These are phyloP conservation scores for Patella pellucida DNA, from an alignment of 2,888 invertebrate species.

Conservation along the genomic window DNA sequence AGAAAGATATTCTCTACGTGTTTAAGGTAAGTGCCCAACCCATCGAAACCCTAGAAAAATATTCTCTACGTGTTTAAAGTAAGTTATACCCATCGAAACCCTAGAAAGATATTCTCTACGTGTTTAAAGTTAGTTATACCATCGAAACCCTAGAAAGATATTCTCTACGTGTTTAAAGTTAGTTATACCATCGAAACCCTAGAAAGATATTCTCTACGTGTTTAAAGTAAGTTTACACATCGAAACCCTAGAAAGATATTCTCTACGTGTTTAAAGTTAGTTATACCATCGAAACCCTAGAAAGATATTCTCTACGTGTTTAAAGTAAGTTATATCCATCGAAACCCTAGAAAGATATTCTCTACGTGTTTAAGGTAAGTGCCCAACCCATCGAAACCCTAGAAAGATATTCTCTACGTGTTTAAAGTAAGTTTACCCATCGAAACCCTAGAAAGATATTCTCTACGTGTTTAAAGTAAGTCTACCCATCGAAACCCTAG, in stretches of 20 bases:
- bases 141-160: conserved; percentile 66
- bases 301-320: conserved; percentile 64
- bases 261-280: conserved; percentile 66
- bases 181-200: conserved; percentile 67
- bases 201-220: conserved; percentile 65
- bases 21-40: conserved; percentile 57
- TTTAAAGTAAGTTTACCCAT: conserved; percentile 69
- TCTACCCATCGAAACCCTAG: conserved; percentile 67
- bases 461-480: conserved; percentile 66
- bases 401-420: conserved; percentile 65
- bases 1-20: conserved; percentile 65
- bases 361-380: conserved; percentile 66
- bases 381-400: conserved; percentile 51
- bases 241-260: conserved; percentile 67
- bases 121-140: conserved; percentile 68
- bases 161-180: conserved; percentile 69
- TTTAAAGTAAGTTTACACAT: conserved; percentile 68
- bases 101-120: conserved; percentile 64
- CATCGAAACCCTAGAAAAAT: conserved; percentile 63
- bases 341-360: conserved; percentile 67
- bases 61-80: conserved; percentile 68
- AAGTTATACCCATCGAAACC: conserved; percentile 67
- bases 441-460: conserved; percentile 67
- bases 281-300: conserved; percentile 68
- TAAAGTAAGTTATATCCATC: conserved; percentile 69